These are phyloP conservation scores for Hanleya hanleyi DNA, from an alignment of 2,888 invertebrate species.

Conservation along the genomic window DNA sequence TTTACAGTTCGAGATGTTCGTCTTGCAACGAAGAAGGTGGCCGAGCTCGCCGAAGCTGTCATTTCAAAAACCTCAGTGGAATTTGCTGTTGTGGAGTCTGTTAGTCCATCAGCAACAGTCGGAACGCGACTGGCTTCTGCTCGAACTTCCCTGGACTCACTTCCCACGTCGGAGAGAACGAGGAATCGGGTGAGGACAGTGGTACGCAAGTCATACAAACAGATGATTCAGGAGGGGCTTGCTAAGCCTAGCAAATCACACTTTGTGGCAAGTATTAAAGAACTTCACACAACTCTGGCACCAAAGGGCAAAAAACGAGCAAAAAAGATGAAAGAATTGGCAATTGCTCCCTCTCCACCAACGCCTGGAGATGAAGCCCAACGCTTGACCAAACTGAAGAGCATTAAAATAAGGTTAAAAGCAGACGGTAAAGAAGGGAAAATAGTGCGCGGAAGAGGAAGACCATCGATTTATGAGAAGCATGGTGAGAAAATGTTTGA, in stretches of 20 bases:
- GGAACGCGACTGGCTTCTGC: constrained; percentile 31
- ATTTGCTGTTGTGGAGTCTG: not conserved
- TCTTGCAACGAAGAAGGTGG: constrained; percentile 33
- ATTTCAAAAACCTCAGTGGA: not conserved
- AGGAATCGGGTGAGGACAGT: constrained; percentile 39
- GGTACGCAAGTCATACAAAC: constrained; percentile 43
- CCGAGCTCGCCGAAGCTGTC: not conserved
- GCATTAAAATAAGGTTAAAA: constrained; percentile 34
- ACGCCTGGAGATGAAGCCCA: not conserved
- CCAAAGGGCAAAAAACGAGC: constrained; percentile 14
- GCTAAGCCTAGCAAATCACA: constrained; percentile 39
- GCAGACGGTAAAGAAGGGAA: constrained; percentile 29
- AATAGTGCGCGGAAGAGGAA: constrained; percentile 33
- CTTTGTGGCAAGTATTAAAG: constrained; percentile 31
- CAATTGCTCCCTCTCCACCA: not conserved
- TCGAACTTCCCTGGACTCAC: constrained; percentile 30
- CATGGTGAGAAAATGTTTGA: not conserved
- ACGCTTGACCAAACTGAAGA: constrained; percentile 26
- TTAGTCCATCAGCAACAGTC: constrained; percentile 14
- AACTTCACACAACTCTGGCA: constrained; percentile 19
- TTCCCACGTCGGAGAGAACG: constrained; percentile 41
- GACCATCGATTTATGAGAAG: constrained; percentile 23
- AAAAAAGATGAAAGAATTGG: constrained; percentile 1
- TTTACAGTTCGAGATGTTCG: constrained; percentile 55
- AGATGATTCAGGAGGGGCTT: constrained; percentile 38